Evolutionary conservation across 2,113 vertebrate species (phyloP), one percentile per base, ranked within the genome.

Genomic region (Capra hircus): DNA sequence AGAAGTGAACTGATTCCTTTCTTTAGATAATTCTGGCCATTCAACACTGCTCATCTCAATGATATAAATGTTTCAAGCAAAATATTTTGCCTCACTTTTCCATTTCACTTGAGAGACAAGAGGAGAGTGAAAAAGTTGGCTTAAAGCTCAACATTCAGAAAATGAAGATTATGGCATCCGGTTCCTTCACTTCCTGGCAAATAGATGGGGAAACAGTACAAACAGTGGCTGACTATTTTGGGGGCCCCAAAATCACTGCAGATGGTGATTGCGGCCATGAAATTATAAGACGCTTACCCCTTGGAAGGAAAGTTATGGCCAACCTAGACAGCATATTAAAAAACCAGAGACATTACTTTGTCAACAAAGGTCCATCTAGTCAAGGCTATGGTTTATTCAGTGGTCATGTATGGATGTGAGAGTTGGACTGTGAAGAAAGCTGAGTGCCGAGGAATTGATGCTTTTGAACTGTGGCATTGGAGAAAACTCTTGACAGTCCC

Each of bases 21-120:
- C 8, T 81, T 17, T 45, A 67, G 19, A 62, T 52, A 84, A 83
- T 28, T 53, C 23, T 86, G 27, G 12, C 12, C 60, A 33, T 36
- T 64, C 48, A 84, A 30, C 3, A 83, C 87, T 83, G 25, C 15
- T 91, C 85, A 45, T 21, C 16, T 88, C 48, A 94, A 40, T 88
- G 36, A 55, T 53, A 30, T 4, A 15, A 23, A 50, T 84, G 9
- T 36, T 74, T 71, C 23, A 86, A 92, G 16, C 5, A 77, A 95
- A 97, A 40, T 57, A 62, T 48, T 85, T 86, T 78, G 3, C 23
- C 36, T 93, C 67, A 14, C 2, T 80, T 93, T 89, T 96, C 36
- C 36, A 94, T 25, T 84, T 88, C 17, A 57, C 5, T 74, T 97
- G 71, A 40, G 86, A 93, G 43, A 53, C 23, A 67, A 74, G 10